phyloP scores from a whole-genome alignment of 2,113 vertebrate species.

The Sturnus vulgaris region DNA sequence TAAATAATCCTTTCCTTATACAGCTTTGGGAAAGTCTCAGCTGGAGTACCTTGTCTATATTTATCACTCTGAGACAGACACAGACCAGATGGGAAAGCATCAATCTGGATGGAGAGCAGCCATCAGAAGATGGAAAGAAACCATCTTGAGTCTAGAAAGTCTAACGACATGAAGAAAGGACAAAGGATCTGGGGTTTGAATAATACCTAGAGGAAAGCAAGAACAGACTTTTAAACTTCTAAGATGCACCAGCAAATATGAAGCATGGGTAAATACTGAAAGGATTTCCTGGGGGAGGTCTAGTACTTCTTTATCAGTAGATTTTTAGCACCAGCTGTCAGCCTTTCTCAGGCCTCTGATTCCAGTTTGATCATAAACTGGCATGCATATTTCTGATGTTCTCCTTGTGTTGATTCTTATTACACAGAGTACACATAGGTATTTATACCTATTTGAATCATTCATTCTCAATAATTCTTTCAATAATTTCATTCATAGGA shows the following conservation, averaged over 20 bases:
- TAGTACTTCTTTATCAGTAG: background rate
- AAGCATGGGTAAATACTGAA: background rate
- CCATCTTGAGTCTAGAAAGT: background rate
- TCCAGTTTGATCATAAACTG: background rate
- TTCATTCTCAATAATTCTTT: background rate
- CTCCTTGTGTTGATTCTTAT: background rate
- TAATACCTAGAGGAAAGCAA: background rate
- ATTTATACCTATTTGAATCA: background rate
- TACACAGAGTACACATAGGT: background rate
- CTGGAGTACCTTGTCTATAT: background rate
- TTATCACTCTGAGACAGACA: background rate
- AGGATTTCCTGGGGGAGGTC: background rate
- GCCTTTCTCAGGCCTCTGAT: background rate
- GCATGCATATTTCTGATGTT: background rate
- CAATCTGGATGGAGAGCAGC: background rate
- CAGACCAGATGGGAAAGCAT: background rate
- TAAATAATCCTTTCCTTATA: background rate
- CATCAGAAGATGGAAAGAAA: background rate
- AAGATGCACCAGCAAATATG: background rate
- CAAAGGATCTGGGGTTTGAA: background rate
- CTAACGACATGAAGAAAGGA: background rate
- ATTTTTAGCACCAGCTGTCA: background rate
- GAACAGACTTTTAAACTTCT: background rate
- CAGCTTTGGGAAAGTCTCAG: background rate
- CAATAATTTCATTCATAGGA: background rate